Conservation (phyloP, 2,113 vertebrate genomes). For the Salvator merianae region DNA sequence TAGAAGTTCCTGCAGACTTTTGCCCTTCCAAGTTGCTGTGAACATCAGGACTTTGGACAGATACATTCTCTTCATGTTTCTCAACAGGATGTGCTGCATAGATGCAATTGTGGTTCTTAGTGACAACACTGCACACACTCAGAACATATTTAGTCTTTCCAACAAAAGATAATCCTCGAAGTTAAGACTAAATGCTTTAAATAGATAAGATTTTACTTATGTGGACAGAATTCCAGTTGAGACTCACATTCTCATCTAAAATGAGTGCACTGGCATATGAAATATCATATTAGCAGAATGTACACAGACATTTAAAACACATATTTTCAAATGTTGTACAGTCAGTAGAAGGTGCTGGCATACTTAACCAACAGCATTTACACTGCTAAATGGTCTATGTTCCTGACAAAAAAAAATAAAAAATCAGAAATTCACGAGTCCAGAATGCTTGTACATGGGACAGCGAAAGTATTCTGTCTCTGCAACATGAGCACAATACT, state of each 20-base stretch:
- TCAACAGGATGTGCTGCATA: constrained; percentile 62
- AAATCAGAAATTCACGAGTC: neutral
- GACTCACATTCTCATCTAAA: neutral
- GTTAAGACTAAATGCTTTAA: neutral
- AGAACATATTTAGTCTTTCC: neutral
- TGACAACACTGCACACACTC: neutral
- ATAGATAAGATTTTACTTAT: neutral
- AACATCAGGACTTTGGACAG: constrained; percentile 38
- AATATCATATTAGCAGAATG: neutral
- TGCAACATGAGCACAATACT: neutral
- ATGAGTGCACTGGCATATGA: neutral
- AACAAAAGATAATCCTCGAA: neutral
- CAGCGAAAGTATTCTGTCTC: neutral
- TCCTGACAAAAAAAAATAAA: neutral
- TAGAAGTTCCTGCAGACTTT: constrained; percentile 66
- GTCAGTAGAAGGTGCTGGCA: neutral
- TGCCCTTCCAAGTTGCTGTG: constrained; percentile 62
- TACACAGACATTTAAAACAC: neutral
- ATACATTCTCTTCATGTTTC: constrained; percentile 68
- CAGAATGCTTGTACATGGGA: neutral
- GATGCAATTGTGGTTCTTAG: constrained; percentile 16
- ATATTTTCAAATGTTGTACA: neutral
- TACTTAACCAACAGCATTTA: neutral
- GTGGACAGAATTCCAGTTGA: neutral
- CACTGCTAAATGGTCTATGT: neutral